Conservation (phyloP, 2,888 invertebrate genomes). For the Megastigmus dorsalis region DNA sequence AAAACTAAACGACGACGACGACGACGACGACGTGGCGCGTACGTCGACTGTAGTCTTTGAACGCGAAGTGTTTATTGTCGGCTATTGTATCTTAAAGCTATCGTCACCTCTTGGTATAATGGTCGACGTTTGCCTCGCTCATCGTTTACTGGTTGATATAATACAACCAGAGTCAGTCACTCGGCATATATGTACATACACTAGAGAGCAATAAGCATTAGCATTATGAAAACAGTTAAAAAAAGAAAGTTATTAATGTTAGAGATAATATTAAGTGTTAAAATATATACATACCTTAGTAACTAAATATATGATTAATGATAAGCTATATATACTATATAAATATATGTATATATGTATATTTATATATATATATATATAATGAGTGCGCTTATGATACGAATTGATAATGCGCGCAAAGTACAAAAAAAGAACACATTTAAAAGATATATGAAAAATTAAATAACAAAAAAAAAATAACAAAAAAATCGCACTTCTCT, state of each 20-base stretch:
- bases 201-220: slow-evolving; percentile 10
- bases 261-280: slow-evolving; percentile 20
- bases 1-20: too few relatives aligned
- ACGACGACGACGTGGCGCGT: too few relatives aligned
- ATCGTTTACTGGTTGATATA: not conserved
- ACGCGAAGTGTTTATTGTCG: too few relatives aligned
- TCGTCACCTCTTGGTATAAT: not conserved
- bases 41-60: too few relatives aligned
- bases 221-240: slow-evolving; percentile 7
- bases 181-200: not conserved
- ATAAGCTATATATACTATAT: not conserved
- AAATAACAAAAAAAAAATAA: slow-evolving; percentile 55
- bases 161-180: not conserved
- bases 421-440: slow-evolving; percentile 51
- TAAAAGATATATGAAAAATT: too few relatives aligned
- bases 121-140: slow-evolving; percentile 9
- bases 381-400: slow-evolving; percentile 43
- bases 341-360: not conserved
- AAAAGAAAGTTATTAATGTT: not conserved
- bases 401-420: slow-evolving; percentile 38
- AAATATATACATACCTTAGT: too few relatives aligned
- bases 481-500: slow-evolving; percentile 73
- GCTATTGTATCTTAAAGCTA: too few relatives aligned
- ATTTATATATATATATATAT: slow-evolving; percentile 21
- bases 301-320: too few relatives aligned